Percentiles rank a stretch among this genome's conserved stretches.
These are phyloP conservation scores for Reticulitermes speratus DNA, from an alignment of 1,140 invertebrate species.

Conservation along the genomic window DNA sequence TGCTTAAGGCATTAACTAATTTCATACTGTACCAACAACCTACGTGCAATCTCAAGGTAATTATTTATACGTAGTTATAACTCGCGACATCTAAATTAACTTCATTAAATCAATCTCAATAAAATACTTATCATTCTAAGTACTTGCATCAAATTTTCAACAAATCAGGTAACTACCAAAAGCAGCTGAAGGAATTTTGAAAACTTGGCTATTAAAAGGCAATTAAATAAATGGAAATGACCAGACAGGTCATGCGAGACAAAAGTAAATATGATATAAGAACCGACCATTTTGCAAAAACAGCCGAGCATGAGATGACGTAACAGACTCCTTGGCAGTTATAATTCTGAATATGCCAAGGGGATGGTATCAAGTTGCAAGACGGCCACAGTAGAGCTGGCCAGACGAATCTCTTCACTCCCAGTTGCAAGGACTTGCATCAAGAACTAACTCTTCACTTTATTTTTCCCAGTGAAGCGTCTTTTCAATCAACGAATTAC, in stretches of 20 bases:
- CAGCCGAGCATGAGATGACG: conserved; percentile 14
- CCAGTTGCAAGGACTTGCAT: background rate
- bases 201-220: background rate
- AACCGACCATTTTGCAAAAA: conserved; percentile 31
- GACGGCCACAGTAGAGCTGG: background rate
- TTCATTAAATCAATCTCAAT: background rate
- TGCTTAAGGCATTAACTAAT: background rate
- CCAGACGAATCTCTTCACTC: background rate
- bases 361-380: background rate
- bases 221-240: conserved; percentile 20
- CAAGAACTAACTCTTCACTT: background rate
- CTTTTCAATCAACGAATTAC: background rate
- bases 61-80: background rate
- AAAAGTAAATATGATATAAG: conserved; percentile 7
- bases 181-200: background rate
- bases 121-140: background rate
- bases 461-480: background rate
- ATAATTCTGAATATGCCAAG: background rate
- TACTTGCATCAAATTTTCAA: background rate
- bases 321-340: conserved; percentile 20
- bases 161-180: conserved; percentile 5
- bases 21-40: background rate
- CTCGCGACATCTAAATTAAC: background rate
- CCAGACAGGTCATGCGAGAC: conserved; percentile 18
- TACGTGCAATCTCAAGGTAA: conserved; percentile 6